phyloP scores from a whole-genome alignment of 2,888 invertebrate genomes.

The Ornithoptera priamus region DNA sequence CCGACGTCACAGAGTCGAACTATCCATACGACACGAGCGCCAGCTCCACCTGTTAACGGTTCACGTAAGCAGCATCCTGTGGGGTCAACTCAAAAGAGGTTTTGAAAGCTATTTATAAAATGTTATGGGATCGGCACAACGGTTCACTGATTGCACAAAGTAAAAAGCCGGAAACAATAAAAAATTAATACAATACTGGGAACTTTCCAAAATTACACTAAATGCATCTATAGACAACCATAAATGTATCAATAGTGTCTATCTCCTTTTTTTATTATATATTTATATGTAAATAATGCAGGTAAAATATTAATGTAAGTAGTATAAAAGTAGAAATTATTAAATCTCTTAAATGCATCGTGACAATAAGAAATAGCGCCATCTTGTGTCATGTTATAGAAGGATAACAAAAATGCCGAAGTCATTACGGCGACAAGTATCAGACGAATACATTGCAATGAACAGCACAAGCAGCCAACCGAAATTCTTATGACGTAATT shows the following conservation, averaged over 20 bases:
- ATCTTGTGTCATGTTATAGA: constrained; percentile 36
- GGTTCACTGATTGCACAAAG: constrained; percentile 65
- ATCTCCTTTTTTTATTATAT: no score
- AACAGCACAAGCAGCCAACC: constrained; percentile 47
- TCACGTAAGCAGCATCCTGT: constrained; percentile 58
- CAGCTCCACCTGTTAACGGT: constrained; percentile 71
- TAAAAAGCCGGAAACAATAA: constrained; percentile 59
- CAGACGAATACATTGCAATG: constrained; percentile 32
- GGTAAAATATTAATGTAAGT: no score
- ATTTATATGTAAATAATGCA: no score
- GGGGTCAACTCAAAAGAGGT: constrained; percentile 51
- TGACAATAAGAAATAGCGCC: constrained; percentile 18
- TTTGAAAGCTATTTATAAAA: constrained; percentile 62
- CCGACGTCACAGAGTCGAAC: constrained; percentile 47
- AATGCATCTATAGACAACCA: neutral
- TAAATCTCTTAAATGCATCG: neutral
- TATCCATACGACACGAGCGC: constrained; percentile 44
- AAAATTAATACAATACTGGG: constrained; percentile 22
- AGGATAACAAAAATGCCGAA: constrained; percentile 26
- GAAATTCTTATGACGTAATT: constrained; percentile 70
- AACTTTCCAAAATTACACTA: constrained; percentile 4
- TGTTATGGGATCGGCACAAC: constrained; percentile 64
- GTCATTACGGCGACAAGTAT: constrained; percentile 27
- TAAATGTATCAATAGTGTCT: neutral
- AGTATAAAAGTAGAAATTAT: no score